phyloP scores from a whole-genome alignment of 2,113 vertebrate genomes.

The Tetrax tetrax region DNA sequence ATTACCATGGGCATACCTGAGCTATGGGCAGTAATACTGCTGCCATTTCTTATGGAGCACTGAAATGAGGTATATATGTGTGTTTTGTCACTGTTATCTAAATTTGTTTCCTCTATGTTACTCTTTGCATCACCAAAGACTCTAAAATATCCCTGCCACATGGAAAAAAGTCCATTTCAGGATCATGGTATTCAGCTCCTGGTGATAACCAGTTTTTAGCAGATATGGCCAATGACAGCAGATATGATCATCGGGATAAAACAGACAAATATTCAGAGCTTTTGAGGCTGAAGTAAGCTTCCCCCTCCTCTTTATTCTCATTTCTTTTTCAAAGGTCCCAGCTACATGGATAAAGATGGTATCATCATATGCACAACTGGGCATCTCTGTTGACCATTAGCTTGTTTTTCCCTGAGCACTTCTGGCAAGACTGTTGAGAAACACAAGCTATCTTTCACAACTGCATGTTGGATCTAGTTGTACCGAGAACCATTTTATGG shows the following conservation, averaged over 20 bases:
- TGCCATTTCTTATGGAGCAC: background rate
- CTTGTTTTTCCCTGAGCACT: background rate
- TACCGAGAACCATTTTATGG: background rate
- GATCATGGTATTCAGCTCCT: background rate
- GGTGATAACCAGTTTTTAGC: background rate
- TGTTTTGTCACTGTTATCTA: background rate
- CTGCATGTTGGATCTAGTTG: background rate
- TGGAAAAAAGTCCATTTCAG: background rate
- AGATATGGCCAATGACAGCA: background rate
- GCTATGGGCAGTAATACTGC: background rate
- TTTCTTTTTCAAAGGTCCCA: background rate
- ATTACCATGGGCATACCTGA: background rate
- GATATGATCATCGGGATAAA: background rate
- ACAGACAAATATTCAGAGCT: background rate
- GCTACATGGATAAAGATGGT: background rate
- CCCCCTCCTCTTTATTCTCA: background rate
- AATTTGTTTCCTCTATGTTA: background rate
- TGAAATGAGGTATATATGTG: background rate
- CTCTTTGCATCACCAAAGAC: background rate
- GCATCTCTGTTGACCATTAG: background rate
- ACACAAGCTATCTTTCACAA: background rate
- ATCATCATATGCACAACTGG: background rate
- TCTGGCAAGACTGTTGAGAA: background rate
- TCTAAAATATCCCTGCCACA: background rate
- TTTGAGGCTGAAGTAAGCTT: background rate